These are phyloP conservation scores for Hyperoodon ampullatus DNA, from an alignment of 2,113 vertebrate genomes.

Conservation along the genomic window DNA sequence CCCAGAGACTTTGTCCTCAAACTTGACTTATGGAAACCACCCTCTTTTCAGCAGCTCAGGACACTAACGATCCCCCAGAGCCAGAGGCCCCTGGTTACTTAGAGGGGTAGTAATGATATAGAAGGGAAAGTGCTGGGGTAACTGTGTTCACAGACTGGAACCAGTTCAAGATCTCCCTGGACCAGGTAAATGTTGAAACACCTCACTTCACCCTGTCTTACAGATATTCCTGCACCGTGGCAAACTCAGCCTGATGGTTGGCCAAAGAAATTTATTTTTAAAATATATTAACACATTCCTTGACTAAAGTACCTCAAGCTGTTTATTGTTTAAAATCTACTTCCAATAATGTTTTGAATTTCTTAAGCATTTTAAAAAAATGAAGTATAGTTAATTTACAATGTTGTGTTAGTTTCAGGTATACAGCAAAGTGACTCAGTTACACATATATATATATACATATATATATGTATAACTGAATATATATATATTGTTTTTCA, in stretches of 20 bases:
- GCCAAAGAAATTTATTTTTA: background rate
- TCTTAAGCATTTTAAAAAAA: background rate
- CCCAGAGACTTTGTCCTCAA: background rate
- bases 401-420: background rate
- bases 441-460: background rate
- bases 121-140: background rate
- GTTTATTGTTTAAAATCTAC: slow-evolving; percentile 22
- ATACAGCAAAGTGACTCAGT: background rate
- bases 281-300: background rate
- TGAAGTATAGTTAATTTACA: background rate
- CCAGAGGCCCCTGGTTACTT: background rate
- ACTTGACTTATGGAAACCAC: background rate
- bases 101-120: background rate
- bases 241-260: background rate
- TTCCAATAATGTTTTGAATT: background rate
- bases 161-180: background rate
- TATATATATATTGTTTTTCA: no score
- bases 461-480: no score
- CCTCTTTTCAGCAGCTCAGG: background rate
- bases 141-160: background rate
- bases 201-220: background rate
- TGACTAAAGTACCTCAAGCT: background rate
- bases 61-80: background rate
- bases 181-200: background rate
- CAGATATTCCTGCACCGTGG: background rate